phyloP scores from a whole-genome alignment of 2,113 vertebrate species.

The Romanogobio albipinnatus region DNA sequence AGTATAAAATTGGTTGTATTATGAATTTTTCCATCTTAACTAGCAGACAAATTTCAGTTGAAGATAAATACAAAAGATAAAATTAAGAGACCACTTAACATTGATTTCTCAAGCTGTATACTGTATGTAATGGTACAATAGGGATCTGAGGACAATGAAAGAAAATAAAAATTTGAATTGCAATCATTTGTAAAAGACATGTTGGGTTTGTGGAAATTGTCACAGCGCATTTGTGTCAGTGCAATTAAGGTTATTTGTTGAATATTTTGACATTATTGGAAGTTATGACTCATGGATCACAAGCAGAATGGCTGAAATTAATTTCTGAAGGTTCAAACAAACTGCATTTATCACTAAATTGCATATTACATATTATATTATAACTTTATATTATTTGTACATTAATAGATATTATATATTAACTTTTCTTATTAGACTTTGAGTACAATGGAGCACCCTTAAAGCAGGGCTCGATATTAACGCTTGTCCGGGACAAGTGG shows the following conservation, averaged over 20 bases:
- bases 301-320: constrained; percentile 74
- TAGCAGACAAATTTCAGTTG: not conserved
- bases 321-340: not conserved
- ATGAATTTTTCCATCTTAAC: not conserved
- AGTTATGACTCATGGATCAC: constrained; percentile 69
- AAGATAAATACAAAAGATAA: not conserved
- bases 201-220: not conserved
- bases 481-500: too few species aligned
- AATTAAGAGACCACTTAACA: too few species aligned
- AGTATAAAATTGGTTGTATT: constrained; percentile 22
- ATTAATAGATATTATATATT: too few species aligned
- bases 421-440: too few species aligned
- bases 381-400: too few species aligned
- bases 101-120: too few species aligned
- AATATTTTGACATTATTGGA: constrained; percentile 54
- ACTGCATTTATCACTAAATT: too few species aligned
- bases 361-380: too few species aligned
- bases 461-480: too few species aligned
- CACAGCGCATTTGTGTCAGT: constrained; percentile 57
- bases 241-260: constrained; percentile 74
- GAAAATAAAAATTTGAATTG: not conserved
- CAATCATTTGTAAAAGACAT: not conserved
- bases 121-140: not conserved
- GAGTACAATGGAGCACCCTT: too few species aligned
- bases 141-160: too few species aligned